Evolutionary conservation across 1,140 invertebrate species (phyloP), one percentile per base, ranked within the genome.

Genomic region (Trialeurodes vaporariorum): DNA sequence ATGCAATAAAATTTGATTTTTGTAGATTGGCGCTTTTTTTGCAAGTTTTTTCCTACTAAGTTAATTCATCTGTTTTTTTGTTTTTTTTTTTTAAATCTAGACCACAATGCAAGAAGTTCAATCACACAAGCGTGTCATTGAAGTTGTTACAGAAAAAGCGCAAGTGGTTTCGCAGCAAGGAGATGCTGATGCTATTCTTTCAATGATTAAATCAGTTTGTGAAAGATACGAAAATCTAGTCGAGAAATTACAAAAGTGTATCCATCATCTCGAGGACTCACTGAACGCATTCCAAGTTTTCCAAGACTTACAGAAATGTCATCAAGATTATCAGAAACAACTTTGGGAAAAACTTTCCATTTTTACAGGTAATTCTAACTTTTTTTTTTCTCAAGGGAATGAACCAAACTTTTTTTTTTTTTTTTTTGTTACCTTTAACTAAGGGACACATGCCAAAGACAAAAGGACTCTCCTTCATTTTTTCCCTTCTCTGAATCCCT

Each of bases 91-190:
- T n/a, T n/a, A n/a, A n/a, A n/a, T 73, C 58, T 71, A 86, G 84
- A 87, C 88, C 1, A 81, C 87, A 59, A 82, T 92, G 26, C 93
- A 96, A 82, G 95, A 98, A 79, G 93, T 95, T 21, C 79, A 87
- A 24, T 89, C 91, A 0, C 91, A 97, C 74, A 95, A 94, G 76
- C 82, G 93, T 68, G 85, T 94, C 25, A 87, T 98, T 61, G 94
- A 96, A 79, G 87, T 87, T 68, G 84, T 95, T 1, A 88, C 89
- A 5, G 93, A 96, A 75, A 96, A 94, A 79, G 91, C 91, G 0
- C 86, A 89, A 61, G 23, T 61, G 5, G 63, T 68, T 60, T 49
- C 66, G 25, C 70, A 64, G 72, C 58, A 73, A 77, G 62, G 76
- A 84, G 70, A 83, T 84, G 13, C 83, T 92, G 63, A 87, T 84